phyloP scores from a whole-genome alignment of 2,797 vertebrate genomes.

The Chrosomus eos region DNA sequence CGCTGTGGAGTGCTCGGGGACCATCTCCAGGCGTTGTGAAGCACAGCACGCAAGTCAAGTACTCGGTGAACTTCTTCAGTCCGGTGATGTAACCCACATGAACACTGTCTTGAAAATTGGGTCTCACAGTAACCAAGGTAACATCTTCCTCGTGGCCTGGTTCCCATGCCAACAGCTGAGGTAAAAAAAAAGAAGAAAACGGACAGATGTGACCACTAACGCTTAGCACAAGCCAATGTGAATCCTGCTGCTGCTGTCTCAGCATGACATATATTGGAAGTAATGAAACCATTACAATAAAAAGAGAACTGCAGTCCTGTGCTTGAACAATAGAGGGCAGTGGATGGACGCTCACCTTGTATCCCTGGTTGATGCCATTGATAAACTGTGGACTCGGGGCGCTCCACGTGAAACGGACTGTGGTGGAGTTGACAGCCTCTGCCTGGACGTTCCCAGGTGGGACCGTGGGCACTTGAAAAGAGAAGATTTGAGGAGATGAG shows the following conservation, averaged over 20 bases:
- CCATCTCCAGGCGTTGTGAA: constrained; percentile 97
- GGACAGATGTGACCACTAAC: constrained; percentile 37
- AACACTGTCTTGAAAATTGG: constrained; percentile 95
- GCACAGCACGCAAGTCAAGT: constrained; percentile 90
- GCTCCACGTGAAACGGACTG: constrained; percentile 95
- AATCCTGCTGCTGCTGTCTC: constrained; percentile 38
- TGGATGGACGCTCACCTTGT: constrained; percentile 84
- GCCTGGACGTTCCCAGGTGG: constrained; percentile 91
- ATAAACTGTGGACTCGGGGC: constrained; percentile 99
- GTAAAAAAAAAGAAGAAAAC: not conserved
- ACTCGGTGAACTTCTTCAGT: constrained; percentile 91
- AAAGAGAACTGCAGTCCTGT: not conserved
- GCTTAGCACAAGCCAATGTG: constrained; percentile 11
- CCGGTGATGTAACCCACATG: constrained; percentile 88
- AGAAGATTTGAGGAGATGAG: constrained; percentile 16
- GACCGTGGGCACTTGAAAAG: constrained; percentile 91
- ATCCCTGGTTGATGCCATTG: constrained; percentile 98
- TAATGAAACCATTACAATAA: constrained; percentile 27
- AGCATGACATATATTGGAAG: constrained; percentile 40
- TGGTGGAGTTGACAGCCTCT: constrained; percentile 92
- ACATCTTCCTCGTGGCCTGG: constrained; percentile 83
- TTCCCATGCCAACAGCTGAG: constrained; percentile 94
- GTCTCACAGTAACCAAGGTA: constrained; percentile 87
- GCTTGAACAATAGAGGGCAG: constrained; percentile 73
- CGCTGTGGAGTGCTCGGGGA: constrained; percentile 89